Conservation (phyloP, 2,113 vertebrate species). For the Silurus meridionalis region DNA sequence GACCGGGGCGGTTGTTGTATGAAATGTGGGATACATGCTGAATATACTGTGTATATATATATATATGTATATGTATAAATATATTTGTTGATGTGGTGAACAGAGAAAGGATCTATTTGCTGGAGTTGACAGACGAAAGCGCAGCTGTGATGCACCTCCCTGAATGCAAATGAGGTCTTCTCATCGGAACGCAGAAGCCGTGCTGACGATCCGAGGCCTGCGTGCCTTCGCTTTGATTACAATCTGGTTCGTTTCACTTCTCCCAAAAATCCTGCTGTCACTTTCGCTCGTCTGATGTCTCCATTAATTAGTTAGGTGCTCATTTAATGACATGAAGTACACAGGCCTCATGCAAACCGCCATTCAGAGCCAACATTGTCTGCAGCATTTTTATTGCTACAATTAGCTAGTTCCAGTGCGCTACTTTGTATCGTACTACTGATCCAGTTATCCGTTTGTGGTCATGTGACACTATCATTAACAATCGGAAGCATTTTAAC, state of each 20-base stretch:
- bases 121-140: background rate
- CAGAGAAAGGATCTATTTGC: background rate
- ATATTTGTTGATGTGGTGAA: background rate
- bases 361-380: background rate
- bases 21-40: background rate
- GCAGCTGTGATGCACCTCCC: background rate
- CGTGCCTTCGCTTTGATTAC: background rate
- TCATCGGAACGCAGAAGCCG: background rate
- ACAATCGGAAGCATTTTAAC: too few relatives aligned
- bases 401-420: background rate
- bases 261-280: slow-evolving; percentile 6
- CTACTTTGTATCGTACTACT: background rate
- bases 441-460: background rate
- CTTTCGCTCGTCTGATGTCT: background rate
- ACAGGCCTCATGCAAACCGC: background rate
- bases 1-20: background rate
- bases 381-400: background rate
- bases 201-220: background rate
- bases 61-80: background rate
- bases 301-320: background rate
- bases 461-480: too few relatives aligned
- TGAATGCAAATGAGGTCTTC: background rate
- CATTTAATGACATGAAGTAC: background rate
- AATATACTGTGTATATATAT: background rate
- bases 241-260: background rate